phyloP scores from a whole-genome alignment of 2,888 invertebrate species.

The Hypomecis punctinalis region DNA sequence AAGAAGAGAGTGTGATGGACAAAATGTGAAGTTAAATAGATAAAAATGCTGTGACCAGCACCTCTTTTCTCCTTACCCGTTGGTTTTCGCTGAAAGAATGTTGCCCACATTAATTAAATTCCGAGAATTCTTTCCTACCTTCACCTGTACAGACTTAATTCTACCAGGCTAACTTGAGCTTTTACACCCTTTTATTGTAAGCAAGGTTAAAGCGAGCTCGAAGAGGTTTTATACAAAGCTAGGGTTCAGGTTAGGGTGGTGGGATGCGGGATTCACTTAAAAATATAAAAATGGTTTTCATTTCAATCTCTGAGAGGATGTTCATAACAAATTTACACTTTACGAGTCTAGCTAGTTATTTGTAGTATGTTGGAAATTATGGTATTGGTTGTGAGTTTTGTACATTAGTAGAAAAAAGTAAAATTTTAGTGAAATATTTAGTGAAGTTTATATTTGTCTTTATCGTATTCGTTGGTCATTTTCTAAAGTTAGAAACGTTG shows the following conservation, averaged over 20 bases:
- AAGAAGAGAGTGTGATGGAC: too few species aligned
- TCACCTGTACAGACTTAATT: conserved; percentile 34
- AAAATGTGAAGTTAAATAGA: too few species aligned
- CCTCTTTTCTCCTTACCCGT: too few species aligned
- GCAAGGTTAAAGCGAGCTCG: conserved; percentile 30
- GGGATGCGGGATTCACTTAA: conserved; percentile 49
- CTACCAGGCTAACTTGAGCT: conserved; percentile 53
- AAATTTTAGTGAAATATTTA: too few species aligned
- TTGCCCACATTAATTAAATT: conserved; percentile 71
- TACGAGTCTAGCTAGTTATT: conserved; percentile 22
- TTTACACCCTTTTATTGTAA: conserved; percentile 46
- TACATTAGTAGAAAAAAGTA: too few species aligned
- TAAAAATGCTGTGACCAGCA: too few species aligned
- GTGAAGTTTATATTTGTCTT: too few species aligned
- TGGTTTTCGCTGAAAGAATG: conserved; percentile 58
- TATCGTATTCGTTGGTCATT: too few species aligned
- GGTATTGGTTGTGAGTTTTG: too few species aligned
- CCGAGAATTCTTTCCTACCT: conserved; percentile 54
- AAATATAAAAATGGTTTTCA: conserved; percentile 64
- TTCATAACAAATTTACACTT: conserved; percentile 55
- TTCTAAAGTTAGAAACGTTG: too few species aligned
- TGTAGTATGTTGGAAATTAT: conserved; percentile 17
- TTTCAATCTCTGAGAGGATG: conserved; percentile 55
- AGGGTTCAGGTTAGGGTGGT: conserved; percentile 48
- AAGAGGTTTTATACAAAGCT: conserved; percentile 48